These are phyloP conservation scores for Camponotus vicinus DNA, from an alignment of 1,140 invertebrate species.

Conservation along the genomic window DNA sequence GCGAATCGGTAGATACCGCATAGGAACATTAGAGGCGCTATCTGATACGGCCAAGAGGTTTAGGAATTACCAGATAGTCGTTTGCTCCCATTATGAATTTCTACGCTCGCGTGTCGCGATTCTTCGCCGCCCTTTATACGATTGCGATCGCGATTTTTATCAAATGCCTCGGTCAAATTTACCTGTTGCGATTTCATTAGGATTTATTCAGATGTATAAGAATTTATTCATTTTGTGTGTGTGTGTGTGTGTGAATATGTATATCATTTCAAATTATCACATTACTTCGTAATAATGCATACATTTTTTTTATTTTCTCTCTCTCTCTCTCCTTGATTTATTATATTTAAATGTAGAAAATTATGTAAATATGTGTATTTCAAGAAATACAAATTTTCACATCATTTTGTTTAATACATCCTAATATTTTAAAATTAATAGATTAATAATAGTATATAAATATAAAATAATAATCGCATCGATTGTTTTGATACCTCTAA, in stretches of 20 bases:
- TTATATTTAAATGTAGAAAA: not conserved
- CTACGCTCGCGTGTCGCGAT: not conserved
- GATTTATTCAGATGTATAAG: not conserved
- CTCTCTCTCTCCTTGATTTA: not conserved
- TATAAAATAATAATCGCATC: not conserved
- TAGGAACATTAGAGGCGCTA: constrained; percentile 78
- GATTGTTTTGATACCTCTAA: not conserved
- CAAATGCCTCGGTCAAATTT: not conserved
- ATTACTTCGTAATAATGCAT: not conserved
- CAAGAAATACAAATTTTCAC: not conserved
- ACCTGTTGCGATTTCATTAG: constrained; percentile 15
- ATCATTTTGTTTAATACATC: too few relatives aligned
- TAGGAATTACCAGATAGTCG: constrained; percentile 74
- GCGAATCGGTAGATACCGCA: constrained; percentile 78
- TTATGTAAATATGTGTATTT: too few relatives aligned
- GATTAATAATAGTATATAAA: not conserved
- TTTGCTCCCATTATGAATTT: constrained; percentile 60
- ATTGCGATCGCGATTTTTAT: not conserved
- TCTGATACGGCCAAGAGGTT: constrained; percentile 68
- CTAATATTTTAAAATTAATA: not conserved
- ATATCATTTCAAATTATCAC: not conserved
- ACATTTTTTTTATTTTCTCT: not conserved
- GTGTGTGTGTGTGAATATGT: too few relatives aligned
- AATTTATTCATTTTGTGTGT: not conserved
- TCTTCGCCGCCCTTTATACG: not conserved